Evolutionary conservation across 2,797 vertebrate species (phyloP).

Genomic region (Hirundo rustica): DNA sequence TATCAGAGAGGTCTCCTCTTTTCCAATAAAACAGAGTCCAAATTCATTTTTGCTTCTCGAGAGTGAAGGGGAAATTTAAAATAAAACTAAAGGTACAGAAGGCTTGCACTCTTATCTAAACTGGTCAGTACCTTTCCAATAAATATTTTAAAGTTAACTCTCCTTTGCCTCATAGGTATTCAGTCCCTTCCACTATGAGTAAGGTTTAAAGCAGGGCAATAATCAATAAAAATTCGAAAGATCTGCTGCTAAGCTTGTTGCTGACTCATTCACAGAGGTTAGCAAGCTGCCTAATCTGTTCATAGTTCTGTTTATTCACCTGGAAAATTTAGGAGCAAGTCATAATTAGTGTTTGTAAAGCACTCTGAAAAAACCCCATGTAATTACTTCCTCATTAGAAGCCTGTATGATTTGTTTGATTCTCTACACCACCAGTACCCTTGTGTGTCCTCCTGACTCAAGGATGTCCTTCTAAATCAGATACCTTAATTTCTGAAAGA

Average conservation of each 20-base stretch:
- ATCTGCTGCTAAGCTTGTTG: neutral
- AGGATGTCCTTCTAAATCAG: neutral
- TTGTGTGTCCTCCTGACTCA: neutral
- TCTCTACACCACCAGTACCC: neutral
- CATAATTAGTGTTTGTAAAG: neutral
- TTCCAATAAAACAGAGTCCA: neutral
- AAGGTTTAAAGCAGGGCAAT: neutral
- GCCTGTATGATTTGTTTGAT: neutral
- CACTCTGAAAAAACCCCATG: neutral
- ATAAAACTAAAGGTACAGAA: neutral
- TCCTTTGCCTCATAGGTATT: neutral
- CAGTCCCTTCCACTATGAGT: neutral
- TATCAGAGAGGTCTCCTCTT: constrained; percentile 7
- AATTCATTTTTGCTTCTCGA: neutral
- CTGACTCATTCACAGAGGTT: neutral
- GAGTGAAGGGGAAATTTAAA: neutral
- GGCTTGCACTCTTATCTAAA: neutral
- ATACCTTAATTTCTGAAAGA: neutral
- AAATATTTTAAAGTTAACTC: neutral
- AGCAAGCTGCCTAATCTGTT: neutral
- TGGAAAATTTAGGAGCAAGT: neutral
- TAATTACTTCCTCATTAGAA: neutral
- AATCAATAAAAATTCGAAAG: neutral
- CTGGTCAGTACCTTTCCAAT: neutral
- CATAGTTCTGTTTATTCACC: constrained; percentile 8